Base-by-base conservation (phyloP, 2,888 invertebrate genomes). In the Himalopsyche japonica region DNA sequence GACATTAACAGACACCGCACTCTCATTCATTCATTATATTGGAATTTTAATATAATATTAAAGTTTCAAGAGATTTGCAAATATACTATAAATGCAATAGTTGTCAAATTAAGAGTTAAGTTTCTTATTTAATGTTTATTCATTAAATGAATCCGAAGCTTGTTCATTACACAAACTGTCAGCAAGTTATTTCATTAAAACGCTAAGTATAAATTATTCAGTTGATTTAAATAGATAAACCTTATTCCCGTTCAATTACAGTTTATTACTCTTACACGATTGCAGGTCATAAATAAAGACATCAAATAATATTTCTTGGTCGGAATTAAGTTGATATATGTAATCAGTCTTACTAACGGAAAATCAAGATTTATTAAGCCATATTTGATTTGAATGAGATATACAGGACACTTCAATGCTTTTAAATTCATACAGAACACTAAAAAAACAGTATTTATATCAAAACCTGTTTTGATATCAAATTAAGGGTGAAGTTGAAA, bases 351-450 rank as follows among this genome's bases (percentile, higher is more conserved):
- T 32, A 27, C 24, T 30, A 15, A 27, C 47, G 15, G 47, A 5
- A n/a, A 27, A 30, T 30, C 15, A 76, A 80, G 85, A 85, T 85
- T 85, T 85, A 85, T 85, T 32, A 49, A 83, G 79, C 49, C 70
- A 48, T 85, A 81, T 83, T 85, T 85, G 85, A 85, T 85, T 85
- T 81, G 81, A 85, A 83, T 81, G 64, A n/a, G n/a, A n/a, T n/a
- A n/a, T n/a, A n/a, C n/a, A n/a, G n/a, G n/a, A n/a, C n/a, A n/a
- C n/a, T n/a, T n/a, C n/a, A n/a, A n/a, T n/a, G n/a, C n/a, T 64
- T 64, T 20, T 15, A n/a, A 49, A 20, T 20, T 20, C 7, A 20
- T 24, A 2, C 1, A 57, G 57, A 57, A 20, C n/a, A n/a, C n/a
- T n/a, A 24, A 57, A 57, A 0, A 57, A 57, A 57, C 43, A 15